Percentiles rank a stretch among this genome's conserved stretches.
Conservation (phyloP, 2,113 vertebrate species). For the Chaetura pelagica region DNA sequence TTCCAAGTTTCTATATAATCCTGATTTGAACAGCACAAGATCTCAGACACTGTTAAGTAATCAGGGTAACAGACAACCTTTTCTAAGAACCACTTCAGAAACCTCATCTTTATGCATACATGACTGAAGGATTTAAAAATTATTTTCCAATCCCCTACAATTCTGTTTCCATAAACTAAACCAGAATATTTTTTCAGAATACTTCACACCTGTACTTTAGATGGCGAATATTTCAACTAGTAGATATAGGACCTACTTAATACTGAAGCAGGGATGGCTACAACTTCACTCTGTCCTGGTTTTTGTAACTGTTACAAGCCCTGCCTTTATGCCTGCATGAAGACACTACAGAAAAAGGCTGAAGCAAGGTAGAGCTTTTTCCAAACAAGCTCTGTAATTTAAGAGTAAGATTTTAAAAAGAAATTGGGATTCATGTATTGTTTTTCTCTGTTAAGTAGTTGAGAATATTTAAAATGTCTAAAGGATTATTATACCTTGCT, state of each 20-base stretch:
- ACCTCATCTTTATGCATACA: slow-evolving; percentile 20
- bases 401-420: background rate
- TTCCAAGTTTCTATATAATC: slow-evolving; percentile 54
- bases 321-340: background rate
- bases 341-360: background rate
- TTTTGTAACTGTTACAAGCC: background rate
- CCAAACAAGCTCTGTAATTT: background rate
- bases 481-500: background rate
- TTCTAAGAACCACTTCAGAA: slow-evolving; percentile 28
- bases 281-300: background rate
- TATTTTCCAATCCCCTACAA: background rate
- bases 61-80: background rate
- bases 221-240: background rate
- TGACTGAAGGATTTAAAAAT: background rate
- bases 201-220: background rate
- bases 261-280: background rate
- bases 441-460: background rate
- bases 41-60: slow-evolving; percentile 30
- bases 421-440: background rate
- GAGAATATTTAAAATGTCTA: background rate
- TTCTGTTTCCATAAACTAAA: background rate
- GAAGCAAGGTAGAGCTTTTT: background rate
- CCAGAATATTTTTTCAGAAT: background rate
- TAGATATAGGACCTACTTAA: background rate
- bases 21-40: background rate